Evolutionary conservation across 2,797 vertebrate genomes (phyloP), one percentile per base, ranked within the genome.

Genomic region (Poeciliopsis gracilis): DNA sequence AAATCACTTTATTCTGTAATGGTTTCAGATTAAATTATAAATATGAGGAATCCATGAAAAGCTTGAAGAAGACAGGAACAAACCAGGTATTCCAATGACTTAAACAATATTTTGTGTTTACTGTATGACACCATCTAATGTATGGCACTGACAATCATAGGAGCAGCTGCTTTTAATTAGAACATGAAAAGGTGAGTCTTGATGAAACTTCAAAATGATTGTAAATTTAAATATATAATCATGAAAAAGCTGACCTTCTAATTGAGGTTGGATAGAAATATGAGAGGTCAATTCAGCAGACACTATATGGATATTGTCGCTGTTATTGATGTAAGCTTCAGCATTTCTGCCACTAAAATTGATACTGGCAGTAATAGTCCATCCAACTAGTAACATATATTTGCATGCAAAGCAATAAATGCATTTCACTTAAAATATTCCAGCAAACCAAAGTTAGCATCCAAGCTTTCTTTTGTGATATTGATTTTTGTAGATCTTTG

Each of bases 191-290:
- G 66, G 38, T 69, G 67, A 25, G 66, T 10, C 43, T 79, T 82
- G 15, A 79, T 43, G 18, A 74, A 6, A 12, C 55, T 38, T 59
- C 45, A 77, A 46, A 79, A 76, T 81, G 4, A 78, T 69, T n/a
- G 55, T 2, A 0, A 30, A 5, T 70, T 67, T 78, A 30, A 77
- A 78, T 75, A 70, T 63, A n/a, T 73, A 71, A 53, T 51, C 1
- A 20, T 72, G 46, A 0, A 74, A 71, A 71, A 45, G 33, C 36
- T 10, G 6, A 16, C 38, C n/a, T 33, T 41, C 38, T 79, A 53
- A 76, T 15, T 77, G 69, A 43, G 63, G 47, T 77, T 25, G 49
- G 79, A 80, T 49, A 61, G 74, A 45, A 82, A 75, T 80, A 45
- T 4, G 46, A 46, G 53, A 20, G 55, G 28, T 81, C 23, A 38